Evolutionary conservation across 1,140 invertebrate species (phyloP).

Genomic region (Calliphora vicina): DNA sequence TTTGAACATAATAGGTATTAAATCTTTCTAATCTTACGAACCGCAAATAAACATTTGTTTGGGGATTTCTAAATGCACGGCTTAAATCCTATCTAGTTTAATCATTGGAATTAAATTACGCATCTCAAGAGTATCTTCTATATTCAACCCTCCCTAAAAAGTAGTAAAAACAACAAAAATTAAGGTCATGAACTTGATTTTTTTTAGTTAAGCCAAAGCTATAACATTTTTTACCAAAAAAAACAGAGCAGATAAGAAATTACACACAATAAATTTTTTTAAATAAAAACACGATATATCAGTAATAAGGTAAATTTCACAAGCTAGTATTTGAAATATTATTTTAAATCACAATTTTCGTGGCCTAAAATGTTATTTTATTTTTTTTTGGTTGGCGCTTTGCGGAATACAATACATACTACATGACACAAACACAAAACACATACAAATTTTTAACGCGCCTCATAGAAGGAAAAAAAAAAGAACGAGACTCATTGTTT

Average conservation of each 20-base stretch:
- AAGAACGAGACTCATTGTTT: slow-evolving; percentile 4
- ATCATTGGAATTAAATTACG: not conserved
- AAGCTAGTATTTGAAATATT: not conserved
- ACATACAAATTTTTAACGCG: slow-evolving; percentile 26
- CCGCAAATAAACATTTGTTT: no score
- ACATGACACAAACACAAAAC: not conserved
- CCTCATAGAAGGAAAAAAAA: not conserved
- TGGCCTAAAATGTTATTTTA: not conserved
- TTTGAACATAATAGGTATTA: no score
- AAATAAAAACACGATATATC: no score
- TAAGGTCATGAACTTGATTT: slow-evolving; percentile 11
- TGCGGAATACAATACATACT: not conserved
- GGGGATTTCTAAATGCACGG: no score
- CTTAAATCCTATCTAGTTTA: not conserved
- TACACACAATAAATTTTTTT: no score
- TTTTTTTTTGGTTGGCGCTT: slow-evolving; percentile 26
- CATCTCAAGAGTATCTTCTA: not conserved
- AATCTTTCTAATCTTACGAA: no score
- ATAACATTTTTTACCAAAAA: not conserved
- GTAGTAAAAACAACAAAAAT: not conserved
- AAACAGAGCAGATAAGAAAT: not conserved
- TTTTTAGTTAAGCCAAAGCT: not conserved
- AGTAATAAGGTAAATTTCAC: no score
- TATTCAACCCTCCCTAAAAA: not conserved
- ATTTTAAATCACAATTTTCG: not conserved